Evolutionary conservation across 2,113 vertebrate genomes (phyloP).

Genomic region (Spea multiplicata): DNA sequence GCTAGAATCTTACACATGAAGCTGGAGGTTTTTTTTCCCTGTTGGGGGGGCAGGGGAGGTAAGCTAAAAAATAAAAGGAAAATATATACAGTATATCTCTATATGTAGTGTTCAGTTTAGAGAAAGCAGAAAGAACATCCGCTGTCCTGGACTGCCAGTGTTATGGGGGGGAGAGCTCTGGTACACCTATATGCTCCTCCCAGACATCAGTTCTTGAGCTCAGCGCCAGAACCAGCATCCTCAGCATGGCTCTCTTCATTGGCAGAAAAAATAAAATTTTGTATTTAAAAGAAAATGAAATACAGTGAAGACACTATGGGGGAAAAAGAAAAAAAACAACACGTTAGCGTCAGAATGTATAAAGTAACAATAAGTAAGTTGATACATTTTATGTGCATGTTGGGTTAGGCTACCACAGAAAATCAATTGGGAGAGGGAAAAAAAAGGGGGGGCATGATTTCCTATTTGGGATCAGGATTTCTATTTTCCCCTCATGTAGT

Average conservation of each 20-base stretch:
- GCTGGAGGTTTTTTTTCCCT: constrained; percentile 1
- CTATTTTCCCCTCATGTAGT: no score
- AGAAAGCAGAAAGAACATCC: constrained; percentile 42
- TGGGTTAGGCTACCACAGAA: no score
- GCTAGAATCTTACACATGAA: constrained; percentile 31
- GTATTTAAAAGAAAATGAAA: constrained; percentile 69
- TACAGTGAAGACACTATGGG: constrained; percentile 76
- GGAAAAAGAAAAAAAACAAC: constrained; percentile 35
- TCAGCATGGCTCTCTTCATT: constrained; percentile 57
- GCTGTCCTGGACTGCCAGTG: constrained; percentile 42
- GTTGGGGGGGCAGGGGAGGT: constrained; percentile 4
- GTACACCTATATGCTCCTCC: constrained; percentile 6
- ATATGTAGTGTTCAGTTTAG: constrained; percentile 46
- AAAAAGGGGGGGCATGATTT: no score
- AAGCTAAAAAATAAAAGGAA: constrained; percentile 45
- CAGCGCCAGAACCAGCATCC: constrained; percentile 48
- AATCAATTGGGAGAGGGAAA: no score
- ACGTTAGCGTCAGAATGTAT: no score
- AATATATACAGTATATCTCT: constrained; percentile 48
- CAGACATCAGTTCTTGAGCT: background rate
- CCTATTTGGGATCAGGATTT: no score
- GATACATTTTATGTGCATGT: no score
- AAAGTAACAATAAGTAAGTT: no score
- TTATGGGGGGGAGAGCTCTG: background rate
- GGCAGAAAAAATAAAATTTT: constrained; percentile 57